A percentile compares a stretch with the other conserved stretches of the same genome.
phyloP scores from a whole-genome alignment of 2,888 invertebrate species.

The Peribatodes rhomboidaria region DNA sequence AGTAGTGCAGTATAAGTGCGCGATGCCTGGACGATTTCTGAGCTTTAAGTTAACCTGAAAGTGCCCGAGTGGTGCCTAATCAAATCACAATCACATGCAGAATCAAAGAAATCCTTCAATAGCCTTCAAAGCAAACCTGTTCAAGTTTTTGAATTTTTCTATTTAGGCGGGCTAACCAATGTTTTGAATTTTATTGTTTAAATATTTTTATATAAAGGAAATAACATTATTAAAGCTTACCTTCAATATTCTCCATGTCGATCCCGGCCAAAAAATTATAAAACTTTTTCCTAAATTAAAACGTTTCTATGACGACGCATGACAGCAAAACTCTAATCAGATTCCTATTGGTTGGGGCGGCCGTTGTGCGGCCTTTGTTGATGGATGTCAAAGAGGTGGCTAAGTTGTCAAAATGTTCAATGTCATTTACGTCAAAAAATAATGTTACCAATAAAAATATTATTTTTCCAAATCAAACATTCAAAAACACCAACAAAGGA shows the following conservation, averaged over 20 bases:
- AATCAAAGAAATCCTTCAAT: constrained; percentile 22
- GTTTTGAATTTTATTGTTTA: background rate
- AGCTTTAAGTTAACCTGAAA: background rate
- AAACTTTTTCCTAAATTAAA: constrained; percentile 71
- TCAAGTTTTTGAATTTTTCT: constrained; percentile 27
- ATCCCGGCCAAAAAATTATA: constrained; percentile 79
- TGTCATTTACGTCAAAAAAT: constrained; percentile 23
- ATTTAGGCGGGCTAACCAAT: constrained; percentile 1
- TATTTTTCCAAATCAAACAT: background rate
- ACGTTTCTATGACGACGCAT: constrained; percentile 86
- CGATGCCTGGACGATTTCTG: background rate
- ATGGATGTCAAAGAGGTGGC: background rate
- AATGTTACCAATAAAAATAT: background rate
- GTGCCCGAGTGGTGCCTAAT: constrained; percentile 7
- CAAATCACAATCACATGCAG: constrained; percentile 5
- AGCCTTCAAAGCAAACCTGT: constrained; percentile 34
- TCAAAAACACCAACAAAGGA: constrained; percentile 44
- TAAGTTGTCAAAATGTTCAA: constrained; percentile 11
- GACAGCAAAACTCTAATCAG: constrained; percentile 76
- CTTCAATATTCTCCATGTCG: constrained; percentile 82
- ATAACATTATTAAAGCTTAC: constrained; percentile 65
- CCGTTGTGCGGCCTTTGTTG: background rate
- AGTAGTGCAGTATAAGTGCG: background rate
- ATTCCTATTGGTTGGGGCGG: constrained; percentile 66
- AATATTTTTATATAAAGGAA: constrained; percentile 28